Evolutionary conservation across 1,140 invertebrate genomes (phyloP).

Genomic region (Diabrotica virgifera): DNA sequence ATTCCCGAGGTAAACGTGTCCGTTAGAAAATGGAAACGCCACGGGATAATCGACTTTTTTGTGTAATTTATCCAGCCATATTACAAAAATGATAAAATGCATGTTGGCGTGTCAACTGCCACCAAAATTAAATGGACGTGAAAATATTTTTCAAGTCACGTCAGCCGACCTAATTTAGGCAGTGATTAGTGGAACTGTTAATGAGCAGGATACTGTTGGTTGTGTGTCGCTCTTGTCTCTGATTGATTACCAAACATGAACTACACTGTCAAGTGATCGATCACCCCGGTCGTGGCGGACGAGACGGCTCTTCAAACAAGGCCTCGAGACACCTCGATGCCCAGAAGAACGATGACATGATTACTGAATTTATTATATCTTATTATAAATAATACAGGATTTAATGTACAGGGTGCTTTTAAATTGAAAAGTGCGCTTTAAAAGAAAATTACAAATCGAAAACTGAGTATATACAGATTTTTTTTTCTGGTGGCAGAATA

Average conservation of each 20-base stretch:
- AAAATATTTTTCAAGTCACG: constrained; percentile 18
- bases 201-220: constrained; percentile 14
- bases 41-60: constrained; percentile 1
- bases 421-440: no score
- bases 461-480: no score
- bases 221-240: constrained; percentile 5
- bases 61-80: background rate
- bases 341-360: no score
- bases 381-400: no score
- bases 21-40: no score
- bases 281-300: constrained; percentile 4
- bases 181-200: constrained; percentile 18
- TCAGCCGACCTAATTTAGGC: constrained; percentile 17
- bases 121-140: constrained; percentile 15
- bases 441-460: no score
- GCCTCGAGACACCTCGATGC: no score
- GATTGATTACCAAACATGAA: constrained; percentile 19
- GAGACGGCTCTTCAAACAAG: background rate
- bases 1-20: no score
- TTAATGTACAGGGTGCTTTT: no score
- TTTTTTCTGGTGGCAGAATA: no score
- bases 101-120: constrained; percentile 14
- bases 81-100: constrained; percentile 8
- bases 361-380: no score
- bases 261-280: constrained; percentile 16